Conservation (phyloP, 2,113 vertebrate species). For the Tachuris rubrigastra region DNA sequence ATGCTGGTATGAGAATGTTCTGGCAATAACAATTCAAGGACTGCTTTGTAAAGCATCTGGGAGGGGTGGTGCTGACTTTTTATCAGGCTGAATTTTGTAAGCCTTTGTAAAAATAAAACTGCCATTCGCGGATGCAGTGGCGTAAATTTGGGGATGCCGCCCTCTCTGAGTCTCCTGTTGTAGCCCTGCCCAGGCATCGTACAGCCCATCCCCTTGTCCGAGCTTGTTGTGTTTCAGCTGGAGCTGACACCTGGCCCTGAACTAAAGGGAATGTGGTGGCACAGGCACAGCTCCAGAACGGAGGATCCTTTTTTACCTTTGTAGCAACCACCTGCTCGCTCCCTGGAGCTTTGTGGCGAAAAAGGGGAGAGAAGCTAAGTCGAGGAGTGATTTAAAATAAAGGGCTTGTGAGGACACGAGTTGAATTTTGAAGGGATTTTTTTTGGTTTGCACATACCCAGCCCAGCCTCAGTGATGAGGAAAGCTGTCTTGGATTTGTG, state of each 20-base stretch:
- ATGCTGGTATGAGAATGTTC: background rate
- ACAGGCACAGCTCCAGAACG: background rate
- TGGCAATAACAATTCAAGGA: background rate
- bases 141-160: background rate
- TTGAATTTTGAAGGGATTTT: background rate
- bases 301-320: background rate
- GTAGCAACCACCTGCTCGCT: background rate
- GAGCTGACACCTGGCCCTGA: background rate
- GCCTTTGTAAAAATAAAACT: background rate
- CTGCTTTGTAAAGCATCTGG: background rate
- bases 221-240: background rate
- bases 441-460: fast-evolving
- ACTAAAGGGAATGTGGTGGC: background rate
- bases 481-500: background rate
- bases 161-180: background rate
- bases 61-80: background rate
- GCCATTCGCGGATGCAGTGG: fast-evolving
- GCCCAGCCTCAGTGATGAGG: background rate
- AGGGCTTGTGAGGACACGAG: background rate
- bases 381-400: background rate
- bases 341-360: background rate
- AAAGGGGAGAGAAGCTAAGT: background rate
- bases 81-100: background rate
- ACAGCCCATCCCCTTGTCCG: background rate
- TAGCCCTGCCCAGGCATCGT: background rate